A percentile compares a stretch with the other conserved stretches of the same genome.
phyloP scores from a whole-genome alignment of 2,113 vertebrate genomes.

The Pterocles orientalis region DNA sequence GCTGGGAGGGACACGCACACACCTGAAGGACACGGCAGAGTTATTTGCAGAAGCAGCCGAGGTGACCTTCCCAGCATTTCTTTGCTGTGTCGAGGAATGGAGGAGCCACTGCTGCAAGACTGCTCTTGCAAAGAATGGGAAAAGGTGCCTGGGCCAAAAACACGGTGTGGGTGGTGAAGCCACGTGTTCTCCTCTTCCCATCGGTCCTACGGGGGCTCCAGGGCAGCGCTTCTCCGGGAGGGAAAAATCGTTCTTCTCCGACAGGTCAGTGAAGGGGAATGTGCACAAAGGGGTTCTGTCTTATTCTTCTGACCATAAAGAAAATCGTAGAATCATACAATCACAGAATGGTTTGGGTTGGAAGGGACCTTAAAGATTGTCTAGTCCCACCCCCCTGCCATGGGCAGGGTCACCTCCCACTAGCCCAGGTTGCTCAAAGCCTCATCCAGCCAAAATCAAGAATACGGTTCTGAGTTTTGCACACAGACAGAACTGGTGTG shows the following conservation, averaged over 20 bases:
- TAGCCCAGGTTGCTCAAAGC: too few relatives aligned
- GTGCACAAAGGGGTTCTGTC: neutral
- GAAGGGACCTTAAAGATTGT: too few relatives aligned
- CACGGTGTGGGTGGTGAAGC: rapidly evolving
- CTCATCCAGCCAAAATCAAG: neutral
- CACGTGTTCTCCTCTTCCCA: too few relatives aligned
- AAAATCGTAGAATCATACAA: too few relatives aligned
- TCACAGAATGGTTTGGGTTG: too few relatives aligned
- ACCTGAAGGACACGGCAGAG: neutral
- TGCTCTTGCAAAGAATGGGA: neutral
- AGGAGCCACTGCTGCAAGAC: neutral
- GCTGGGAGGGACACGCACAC: neutral
- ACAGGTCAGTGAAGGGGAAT: neutral
- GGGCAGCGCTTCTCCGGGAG: too few relatives aligned
- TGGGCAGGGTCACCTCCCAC: too few relatives aligned
- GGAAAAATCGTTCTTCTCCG: neutral
- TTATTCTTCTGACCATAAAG: neutral
- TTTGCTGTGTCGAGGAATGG: neutral
- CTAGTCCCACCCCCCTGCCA: too few relatives aligned
- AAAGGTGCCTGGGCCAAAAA: neutral
- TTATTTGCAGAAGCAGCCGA: neutral
- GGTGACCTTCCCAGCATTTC: neutral
- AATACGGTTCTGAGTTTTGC: neutral
- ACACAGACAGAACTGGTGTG: neutral
- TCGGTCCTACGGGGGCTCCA: too few relatives aligned